Evolutionary conservation across 1,140 invertebrate genomes (phyloP).

Genomic region (Ceratosolen fusciceps): DNA sequence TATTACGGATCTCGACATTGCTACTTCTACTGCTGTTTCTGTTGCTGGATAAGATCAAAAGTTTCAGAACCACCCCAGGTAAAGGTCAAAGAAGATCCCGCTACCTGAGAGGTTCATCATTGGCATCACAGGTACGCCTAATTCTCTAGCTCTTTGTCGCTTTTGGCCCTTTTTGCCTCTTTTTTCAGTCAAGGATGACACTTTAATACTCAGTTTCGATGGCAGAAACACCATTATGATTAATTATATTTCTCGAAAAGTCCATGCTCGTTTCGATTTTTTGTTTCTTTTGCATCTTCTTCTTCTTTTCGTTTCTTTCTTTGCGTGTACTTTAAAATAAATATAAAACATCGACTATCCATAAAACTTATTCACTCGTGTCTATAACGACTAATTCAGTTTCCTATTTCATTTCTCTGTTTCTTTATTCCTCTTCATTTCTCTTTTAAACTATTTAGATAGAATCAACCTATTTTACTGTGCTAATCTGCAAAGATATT

Average conservation of each 20-base stretch:
- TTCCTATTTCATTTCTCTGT: not conserved
- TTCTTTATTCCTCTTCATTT: not conserved
- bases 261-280: not conserved
- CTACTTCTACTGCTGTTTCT: not conserved
- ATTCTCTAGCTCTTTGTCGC: conserved; percentile 18
- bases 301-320: not conserved
- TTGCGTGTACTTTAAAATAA: conserved; percentile 3
- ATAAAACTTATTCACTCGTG: conserved; percentile 5
- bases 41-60: conserved; percentile 43
- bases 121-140: conserved; percentile 49
- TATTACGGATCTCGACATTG: conserved; percentile 18
- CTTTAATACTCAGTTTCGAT: conserved; percentile 60
- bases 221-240: conserved; percentile 47
- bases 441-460: conserved; percentile 7
- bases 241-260: conserved; percentile 31
- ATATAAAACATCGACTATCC: conserved; percentile 24
- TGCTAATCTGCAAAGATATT: conserved; percentile 3
- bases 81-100: conserved; percentile 65
- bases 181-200: conserved; percentile 56
- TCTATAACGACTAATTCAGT: conserved; percentile 34
- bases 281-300: not conserved
- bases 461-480: not conserved
- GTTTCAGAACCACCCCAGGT: conserved; percentile 57
- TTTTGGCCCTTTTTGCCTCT: conserved; percentile 38
- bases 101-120: conserved; percentile 62